These are phyloP conservation scores for Synchiropus splendidus DNA, from an alignment of 2,113 vertebrate genomes.

Conservation along the genomic window DNA sequence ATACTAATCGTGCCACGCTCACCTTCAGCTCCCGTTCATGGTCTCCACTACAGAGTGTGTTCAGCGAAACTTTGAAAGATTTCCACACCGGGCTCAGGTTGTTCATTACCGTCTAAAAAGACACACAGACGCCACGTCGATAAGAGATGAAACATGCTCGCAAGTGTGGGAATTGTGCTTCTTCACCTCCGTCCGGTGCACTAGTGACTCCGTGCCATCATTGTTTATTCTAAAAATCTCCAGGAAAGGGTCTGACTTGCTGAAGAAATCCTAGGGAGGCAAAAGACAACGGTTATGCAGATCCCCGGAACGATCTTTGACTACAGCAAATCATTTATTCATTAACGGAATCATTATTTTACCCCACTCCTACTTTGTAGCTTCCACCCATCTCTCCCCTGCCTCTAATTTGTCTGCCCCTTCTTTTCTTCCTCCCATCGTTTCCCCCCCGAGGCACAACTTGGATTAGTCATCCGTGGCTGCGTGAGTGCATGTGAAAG, in stretches of 20 bases:
- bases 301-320: slow-evolving; percentile 32
- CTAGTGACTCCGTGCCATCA: slow-evolving; percentile 91
- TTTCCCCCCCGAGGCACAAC: slow-evolving; percentile 34
- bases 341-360: slow-evolving; percentile 29
- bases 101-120: slow-evolving; percentile 90
- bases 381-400: slow-evolving; percentile 21
- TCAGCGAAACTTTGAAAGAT: slow-evolving; percentile 95
- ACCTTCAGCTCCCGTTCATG: slow-evolving; percentile 72
- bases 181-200: slow-evolving; percentile 91
- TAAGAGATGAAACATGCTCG: background rate
- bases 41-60: slow-evolving; percentile 95
- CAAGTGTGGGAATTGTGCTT: background rate
- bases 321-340: slow-evolving; percentile 37
- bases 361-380: slow-evolving; percentile 4
- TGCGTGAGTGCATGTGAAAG: slow-evolving; percentile 5
- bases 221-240: slow-evolving; percentile 96
- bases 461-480: slow-evolving; percentile 54
- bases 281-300: slow-evolving; percentile 20
- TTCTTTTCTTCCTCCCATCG: slow-evolving; percentile 23
- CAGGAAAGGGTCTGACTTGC: slow-evolving; percentile 97
- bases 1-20: slow-evolving; percentile 11
- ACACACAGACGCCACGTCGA: slow-evolving; percentile 4
- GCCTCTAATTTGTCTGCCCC: slow-evolving; percentile 26
- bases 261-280: slow-evolving; percentile 92
- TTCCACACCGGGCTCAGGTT: slow-evolving; percentile 97